Evolutionary conservation across 2,888 invertebrate genomes (phyloP).

Genomic region (Clivina fossor): DNA sequence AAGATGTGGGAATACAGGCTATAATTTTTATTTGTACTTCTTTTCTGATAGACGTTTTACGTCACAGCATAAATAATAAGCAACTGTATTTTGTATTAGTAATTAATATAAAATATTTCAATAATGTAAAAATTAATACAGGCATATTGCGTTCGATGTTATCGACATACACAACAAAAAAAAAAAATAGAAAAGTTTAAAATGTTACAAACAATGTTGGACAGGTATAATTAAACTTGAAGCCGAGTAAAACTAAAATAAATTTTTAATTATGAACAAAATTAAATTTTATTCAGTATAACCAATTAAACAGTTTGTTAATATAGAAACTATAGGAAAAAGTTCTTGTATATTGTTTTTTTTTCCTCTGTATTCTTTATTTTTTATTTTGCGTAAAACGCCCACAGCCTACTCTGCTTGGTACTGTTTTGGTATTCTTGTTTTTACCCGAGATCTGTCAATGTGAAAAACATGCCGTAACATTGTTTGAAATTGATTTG

Average conservation of each 20-base stretch:
- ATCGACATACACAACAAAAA: too few relatives aligned
- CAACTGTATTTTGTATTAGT: background rate
- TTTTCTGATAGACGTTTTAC: too few relatives aligned
- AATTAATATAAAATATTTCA: background rate
- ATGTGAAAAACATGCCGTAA: background rate
- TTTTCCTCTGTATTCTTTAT: conserved; percentile 1
- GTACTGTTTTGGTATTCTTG: background rate
- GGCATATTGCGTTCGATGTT: too few relatives aligned
- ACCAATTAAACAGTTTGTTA: conserved; percentile 15
- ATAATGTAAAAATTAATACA: background rate
- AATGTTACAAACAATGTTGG: conserved; percentile 1
- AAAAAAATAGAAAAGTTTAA: background rate
- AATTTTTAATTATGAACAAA: conserved; percentile 29
- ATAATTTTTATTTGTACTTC: too few relatives aligned
- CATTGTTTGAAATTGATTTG: conserved; percentile 16
- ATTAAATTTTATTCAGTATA: conserved; percentile 23
- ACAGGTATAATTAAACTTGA: conserved; percentile 13
- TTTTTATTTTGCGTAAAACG: background rate
- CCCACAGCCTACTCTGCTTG: background rate
- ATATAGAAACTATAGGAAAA: background rate
- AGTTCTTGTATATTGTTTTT: conserved; percentile 1
- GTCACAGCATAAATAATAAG: background rate
- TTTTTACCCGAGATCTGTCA: background rate
- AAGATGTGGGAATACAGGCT: too few relatives aligned
- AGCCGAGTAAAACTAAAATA: conserved; percentile 22